These are phyloP conservation scores for Romanomermis culicivorax DNA, from an alignment of 2,888 invertebrate species.

Conservation along the genomic window DNA sequence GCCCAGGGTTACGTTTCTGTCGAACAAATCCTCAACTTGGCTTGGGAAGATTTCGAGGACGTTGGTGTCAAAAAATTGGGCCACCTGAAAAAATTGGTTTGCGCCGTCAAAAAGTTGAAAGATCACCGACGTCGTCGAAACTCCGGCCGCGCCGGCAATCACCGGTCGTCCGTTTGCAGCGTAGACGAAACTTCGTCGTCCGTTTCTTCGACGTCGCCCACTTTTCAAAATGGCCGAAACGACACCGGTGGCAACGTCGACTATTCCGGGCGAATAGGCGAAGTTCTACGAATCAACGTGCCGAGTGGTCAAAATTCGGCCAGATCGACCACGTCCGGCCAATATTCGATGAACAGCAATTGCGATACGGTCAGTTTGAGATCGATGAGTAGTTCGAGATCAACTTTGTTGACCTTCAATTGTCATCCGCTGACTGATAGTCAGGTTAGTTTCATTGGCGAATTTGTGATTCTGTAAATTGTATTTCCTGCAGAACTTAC, in stretches of 20 bases:
- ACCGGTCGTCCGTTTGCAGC: background rate
- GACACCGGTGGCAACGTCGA: background rate
- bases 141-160: no score
- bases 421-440: no score
- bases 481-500: no score
- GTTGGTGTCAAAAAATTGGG: constrained; percentile 42
- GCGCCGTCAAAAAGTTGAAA: constrained; percentile 73
- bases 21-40: constrained; percentile 74
- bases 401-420: no score
- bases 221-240: background rate
- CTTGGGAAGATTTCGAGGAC: constrained; percentile 97
- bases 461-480: no score
- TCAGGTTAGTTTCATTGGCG: no score
- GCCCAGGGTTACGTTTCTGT: constrained; percentile 83
- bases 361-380: no score
- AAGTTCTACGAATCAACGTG: background rate
- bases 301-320: background rate
- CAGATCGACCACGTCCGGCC: no score
- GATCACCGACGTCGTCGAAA: background rate
- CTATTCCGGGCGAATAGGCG: background rate
- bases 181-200: background rate
- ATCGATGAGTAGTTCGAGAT: no score
- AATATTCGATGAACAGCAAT: no score
- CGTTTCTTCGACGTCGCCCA: no score
- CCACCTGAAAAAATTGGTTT: constrained; percentile 89